Evolutionary conservation across 1,140 invertebrate genomes (phyloP), one percentile per base, ranked within the genome.

Genomic region (Sitodiplosis mosellana): DNA sequence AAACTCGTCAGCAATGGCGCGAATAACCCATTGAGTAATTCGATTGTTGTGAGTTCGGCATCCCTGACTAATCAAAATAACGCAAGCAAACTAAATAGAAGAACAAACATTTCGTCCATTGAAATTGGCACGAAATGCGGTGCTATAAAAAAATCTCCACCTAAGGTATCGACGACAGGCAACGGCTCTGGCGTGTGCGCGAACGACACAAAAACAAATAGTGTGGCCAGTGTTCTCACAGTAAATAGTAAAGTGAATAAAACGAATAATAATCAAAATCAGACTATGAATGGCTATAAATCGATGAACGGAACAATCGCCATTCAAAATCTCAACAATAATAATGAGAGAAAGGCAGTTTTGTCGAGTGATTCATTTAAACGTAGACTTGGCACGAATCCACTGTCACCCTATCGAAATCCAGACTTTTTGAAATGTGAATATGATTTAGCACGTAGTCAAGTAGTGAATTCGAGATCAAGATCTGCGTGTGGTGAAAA

Each of bases 381-480:
- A 43, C 17, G 17, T 43, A 19, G 27, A 27, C 27, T 18, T 18
- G 41, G 41, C 3, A 18, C 18, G 12, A 8, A 18, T 37, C 49
- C 60, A 12, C 48, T 61, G 2, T 51, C 58, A 38, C 54, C 48
- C 45, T 63, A 53, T 50, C 56, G 59, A 50, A 59, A 63, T 53
- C 53, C 56, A 22, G 55, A 53, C 18, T 64, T 64, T 43, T 51
- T 64, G 0, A 60, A 59, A 52, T 56, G 54, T 42, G 61, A 64
- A 51, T 64, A 59, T 49, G 61, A 59, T 36, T 46, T 63, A 52
- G 61, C 61, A n/a, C 57, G 59, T 45, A 54, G 59, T n/a, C 61
- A 61, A 53, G 55, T 63, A 12, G 20, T 38, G 43, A 49, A 18
- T 43, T 17, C 15, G 4, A 21, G 41, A 19, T 12, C 11, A 43